Conservation (phyloP, 2,113 vertebrate species). For the Notarius quadriscutis region DNA sequence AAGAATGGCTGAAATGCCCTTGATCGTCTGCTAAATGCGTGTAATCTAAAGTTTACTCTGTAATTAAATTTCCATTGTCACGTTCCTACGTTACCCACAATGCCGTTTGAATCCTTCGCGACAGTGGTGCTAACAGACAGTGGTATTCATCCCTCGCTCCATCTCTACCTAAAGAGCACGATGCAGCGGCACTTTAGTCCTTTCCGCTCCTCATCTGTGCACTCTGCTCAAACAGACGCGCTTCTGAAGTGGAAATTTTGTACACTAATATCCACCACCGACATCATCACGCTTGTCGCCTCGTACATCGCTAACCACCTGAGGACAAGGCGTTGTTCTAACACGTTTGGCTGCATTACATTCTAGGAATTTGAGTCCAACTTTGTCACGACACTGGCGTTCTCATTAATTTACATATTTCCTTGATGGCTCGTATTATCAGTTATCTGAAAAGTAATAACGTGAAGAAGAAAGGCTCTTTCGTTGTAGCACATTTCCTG, state of each 20-base stretch:
- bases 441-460: not conserved
- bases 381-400: not conserved
- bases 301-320: not conserved
- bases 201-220: not conserved
- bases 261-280: not conserved
- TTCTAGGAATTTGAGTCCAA: not conserved
- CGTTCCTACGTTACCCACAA: too few relatives aligned
- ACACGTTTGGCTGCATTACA: not conserved
- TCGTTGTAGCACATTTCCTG: constrained; percentile 63
- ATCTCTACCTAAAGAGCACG: not conserved
- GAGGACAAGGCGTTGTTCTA: not conserved
- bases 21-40: too few relatives aligned
- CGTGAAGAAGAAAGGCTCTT: constrained; percentile 58
- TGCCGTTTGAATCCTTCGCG: not conserved
- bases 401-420: not conserved
- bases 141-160: not conserved
- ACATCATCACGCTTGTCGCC: not conserved
- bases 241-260: not conserved
- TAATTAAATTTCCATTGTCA: too few relatives aligned
- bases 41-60: too few relatives aligned
- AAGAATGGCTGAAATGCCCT: too few relatives aligned
- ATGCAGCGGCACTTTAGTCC: not conserved
- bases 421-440: not conserved
- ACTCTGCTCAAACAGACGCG: not conserved
- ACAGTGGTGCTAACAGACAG: not conserved